phyloP scores from a whole-genome alignment of 2,888 invertebrate species.

The Lamellibrachia columna region DNA sequence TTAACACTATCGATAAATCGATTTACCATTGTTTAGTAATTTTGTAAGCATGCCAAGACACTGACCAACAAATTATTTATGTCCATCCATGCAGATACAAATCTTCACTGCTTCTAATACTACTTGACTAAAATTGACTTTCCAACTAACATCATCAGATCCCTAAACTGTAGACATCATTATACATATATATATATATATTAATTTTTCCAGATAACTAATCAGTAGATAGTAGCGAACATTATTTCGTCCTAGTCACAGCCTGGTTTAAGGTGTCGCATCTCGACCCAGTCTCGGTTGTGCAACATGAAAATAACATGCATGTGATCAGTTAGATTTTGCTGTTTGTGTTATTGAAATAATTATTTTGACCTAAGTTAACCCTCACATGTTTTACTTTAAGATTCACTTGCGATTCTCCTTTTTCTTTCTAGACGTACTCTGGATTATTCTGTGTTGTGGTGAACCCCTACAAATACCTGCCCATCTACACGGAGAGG shows the following conservation, averaged over 20 bases:
- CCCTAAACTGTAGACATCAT: no score
- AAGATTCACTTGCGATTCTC: not conserved
- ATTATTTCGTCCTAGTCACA: no score
- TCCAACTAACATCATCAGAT: no score
- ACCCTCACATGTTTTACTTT: not conserved
- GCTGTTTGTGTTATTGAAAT: not conserved
- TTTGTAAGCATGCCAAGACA: not conserved
- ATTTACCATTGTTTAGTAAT: not conserved
- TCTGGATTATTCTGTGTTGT: constrained; percentile 99
- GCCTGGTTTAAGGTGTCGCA: no score
- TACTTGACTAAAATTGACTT: not conserved
- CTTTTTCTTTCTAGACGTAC: constrained; percentile 85
- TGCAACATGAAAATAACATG: no score
- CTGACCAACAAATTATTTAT: not conserved
- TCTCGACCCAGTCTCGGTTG: no score
- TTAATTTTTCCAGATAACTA: no score
- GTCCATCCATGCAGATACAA: not conserved
- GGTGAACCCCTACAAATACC: constrained; percentile 98
- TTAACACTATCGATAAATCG: not conserved
- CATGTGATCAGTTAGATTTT: not conserved
- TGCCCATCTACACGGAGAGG: constrained; percentile 99
- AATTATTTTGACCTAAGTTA: not conserved
- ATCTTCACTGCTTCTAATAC: not conserved
- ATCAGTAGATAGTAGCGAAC: no score
- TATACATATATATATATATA: no score